Percentiles rank a stretch among this genome's conserved stretches.
Conservation (phyloP, 2,888 invertebrate genomes). For the Gasteruption jaculator region DNA sequence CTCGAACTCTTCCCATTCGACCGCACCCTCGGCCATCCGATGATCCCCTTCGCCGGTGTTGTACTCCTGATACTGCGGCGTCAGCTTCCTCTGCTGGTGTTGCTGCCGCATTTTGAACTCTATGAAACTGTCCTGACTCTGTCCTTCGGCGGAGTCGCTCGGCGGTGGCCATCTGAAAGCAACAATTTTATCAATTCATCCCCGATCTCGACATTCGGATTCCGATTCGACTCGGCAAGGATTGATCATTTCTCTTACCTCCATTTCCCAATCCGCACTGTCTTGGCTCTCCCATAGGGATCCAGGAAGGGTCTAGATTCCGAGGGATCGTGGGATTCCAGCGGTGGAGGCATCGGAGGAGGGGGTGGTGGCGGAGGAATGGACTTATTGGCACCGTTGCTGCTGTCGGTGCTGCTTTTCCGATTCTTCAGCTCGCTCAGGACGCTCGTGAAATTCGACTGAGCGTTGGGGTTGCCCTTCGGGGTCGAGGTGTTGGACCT, state of each 20-base stretch:
- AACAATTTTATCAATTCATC: not conserved
- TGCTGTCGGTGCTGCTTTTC: constrained; percentile 51
- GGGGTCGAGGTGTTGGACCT: constrained; percentile 34
- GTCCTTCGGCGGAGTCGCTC: constrained; percentile 63
- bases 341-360: constrained; percentile 84
- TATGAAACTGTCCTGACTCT: constrained; percentile 74
- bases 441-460: constrained; percentile 54
- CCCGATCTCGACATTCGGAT: constrained; percentile 22
- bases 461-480: constrained; percentile 45
- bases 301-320: constrained; percentile 81
- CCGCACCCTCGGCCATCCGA: constrained; percentile 51
- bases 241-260: constrained; percentile 49
- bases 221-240: not conserved
- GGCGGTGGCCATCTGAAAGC: constrained; percentile 76
- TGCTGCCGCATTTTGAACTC: constrained; percentile 85
- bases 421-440: constrained; percentile 54
- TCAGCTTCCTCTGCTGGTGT: constrained; percentile 65
- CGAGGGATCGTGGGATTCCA: constrained; percentile 75
- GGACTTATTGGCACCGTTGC: constrained; percentile 36
- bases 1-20: constrained; percentile 85
- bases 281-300: constrained; percentile 89
- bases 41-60: constrained; percentile 46
- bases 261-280: constrained; percentile 94
- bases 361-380: constrained; percentile 76
- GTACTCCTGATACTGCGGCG: constrained; percentile 62